phyloP scores from a whole-genome alignment of 2,797 vertebrate species.

The Tadarida brasiliensis region DNA sequence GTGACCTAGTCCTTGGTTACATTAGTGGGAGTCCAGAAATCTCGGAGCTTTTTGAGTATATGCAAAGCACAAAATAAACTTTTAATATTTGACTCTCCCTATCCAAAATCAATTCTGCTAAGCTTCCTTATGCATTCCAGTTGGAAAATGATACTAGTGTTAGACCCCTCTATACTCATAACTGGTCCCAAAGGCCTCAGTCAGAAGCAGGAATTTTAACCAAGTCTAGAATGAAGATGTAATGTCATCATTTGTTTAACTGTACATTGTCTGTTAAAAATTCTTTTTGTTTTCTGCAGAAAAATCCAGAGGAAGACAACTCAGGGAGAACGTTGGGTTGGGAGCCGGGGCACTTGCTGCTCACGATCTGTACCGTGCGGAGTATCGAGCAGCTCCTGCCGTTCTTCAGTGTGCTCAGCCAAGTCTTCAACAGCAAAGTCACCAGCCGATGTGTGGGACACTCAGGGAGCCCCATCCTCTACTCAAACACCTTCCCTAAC shows the following conservation, averaged over 20 bases:
- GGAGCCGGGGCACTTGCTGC: constrained; percentile 96
- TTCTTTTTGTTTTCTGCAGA: constrained; percentile 87
- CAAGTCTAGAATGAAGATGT: neutral
- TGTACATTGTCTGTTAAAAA: neutral
- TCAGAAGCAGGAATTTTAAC: neutral
- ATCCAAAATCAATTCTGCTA: neutral
- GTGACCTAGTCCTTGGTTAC: neutral
- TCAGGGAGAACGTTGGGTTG: constrained; percentile 93
- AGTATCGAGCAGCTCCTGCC: constrained; percentile 98
- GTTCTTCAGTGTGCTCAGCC: constrained; percentile 98
- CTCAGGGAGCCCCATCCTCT: constrained; percentile 90
- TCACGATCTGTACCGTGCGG: constrained; percentile 96
- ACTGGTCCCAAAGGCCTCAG: neutral
- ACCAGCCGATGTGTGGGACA: constrained; percentile 92
- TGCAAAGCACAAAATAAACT: constrained; percentile 55
- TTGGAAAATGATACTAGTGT: neutral
- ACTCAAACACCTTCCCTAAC: constrained; percentile 88
- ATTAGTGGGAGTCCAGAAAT: constrained; percentile 67
- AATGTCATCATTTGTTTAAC: neutral
- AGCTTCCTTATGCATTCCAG: neutral
- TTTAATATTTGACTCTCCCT: neutral
- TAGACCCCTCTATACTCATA: neutral
- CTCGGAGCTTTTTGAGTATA: constrained; percentile 75
- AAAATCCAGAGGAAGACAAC: constrained; percentile 97
- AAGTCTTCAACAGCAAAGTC: constrained; percentile 98